A percentile compares a stretch with the other conserved stretches of the same genome.
These are phyloP conservation scores for Temnothorax rugatulus DNA, from an alignment of 2,888 invertebrate species.

Conservation along the genomic window DNA sequence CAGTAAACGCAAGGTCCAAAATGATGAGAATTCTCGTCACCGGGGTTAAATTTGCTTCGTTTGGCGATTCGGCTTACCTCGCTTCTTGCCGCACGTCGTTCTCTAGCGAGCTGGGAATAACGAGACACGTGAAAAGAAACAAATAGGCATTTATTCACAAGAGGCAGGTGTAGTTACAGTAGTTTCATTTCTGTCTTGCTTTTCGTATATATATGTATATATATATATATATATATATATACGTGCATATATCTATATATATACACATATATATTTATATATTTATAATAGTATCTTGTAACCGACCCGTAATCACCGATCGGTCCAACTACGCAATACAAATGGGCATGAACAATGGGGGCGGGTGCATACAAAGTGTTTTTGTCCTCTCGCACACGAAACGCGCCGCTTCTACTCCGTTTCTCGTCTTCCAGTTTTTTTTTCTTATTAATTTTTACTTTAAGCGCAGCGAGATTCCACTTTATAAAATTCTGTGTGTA, in stretches of 20 bases:
- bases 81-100: background rate
- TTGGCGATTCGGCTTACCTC: background rate
- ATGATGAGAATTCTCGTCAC: too few species aligned
- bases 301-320: slow-evolving; percentile 74
- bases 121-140: slow-evolving; percentile 83
- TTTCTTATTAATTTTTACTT: slow-evolving; percentile 35
- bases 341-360: slow-evolving; percentile 82
- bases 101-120: slow-evolving; percentile 44
- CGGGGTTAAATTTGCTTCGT: background rate
- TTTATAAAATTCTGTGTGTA: slow-evolving; percentile 54
- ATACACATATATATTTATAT: slow-evolving; percentile 62
- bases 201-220: slow-evolving; percentile 70
- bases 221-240: slow-evolving; percentile 43
- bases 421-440: slow-evolving; percentile 43
- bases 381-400: slow-evolving; percentile 68
- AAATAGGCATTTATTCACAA: slow-evolving; percentile 87
- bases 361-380: slow-evolving; percentile 81
- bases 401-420: slow-evolving; percentile 61
- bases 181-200: slow-evolving; percentile 82
- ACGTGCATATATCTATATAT: background rate
- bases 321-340: slow-evolving; percentile 82
- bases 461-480: slow-evolving; percentile 66
- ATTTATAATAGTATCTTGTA: slow-evolving; percentile 77
- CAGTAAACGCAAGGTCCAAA: too few species aligned
- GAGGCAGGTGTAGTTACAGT: slow-evolving; percentile 86